A percentile compares a stretch with the other conserved stretches of the same genome.
Evolutionary conservation across 2,888 invertebrate genomes (phyloP).

Genomic region (Tortrix viridana): DNA sequence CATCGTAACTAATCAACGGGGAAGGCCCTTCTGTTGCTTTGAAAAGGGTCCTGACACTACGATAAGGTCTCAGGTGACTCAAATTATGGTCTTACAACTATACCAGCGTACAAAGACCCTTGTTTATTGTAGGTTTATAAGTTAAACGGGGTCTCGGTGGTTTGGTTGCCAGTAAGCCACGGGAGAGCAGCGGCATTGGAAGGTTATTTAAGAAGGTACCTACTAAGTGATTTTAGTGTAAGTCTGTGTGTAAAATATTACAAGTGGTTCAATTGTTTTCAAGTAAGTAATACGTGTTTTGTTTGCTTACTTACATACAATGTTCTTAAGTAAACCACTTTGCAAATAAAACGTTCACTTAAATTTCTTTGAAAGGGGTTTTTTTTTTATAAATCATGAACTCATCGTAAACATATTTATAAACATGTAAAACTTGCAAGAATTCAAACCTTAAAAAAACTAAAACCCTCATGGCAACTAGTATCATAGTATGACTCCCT

Average conservation of each 20-base stretch:
- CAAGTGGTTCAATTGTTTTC: background rate
- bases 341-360: too few relatives aligned
- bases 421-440: too few relatives aligned
- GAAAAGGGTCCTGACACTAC: constrained; percentile 35
- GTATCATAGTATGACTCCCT: too few relatives aligned
- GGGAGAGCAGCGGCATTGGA: constrained; percentile 1
- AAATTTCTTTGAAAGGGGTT: too few relatives aligned
- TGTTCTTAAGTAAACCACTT: too few relatives aligned
- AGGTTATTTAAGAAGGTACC: constrained; percentile 27
- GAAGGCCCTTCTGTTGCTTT: constrained; percentile 24
- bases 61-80: constrained; percentile 37
- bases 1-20: constrained; percentile 32
- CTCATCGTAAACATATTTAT: too few relatives aligned
- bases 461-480: too few relatives aligned
- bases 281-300: too few relatives aligned
- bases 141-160: background rate
- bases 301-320: too few relatives aligned
- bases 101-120: constrained; percentile 5
- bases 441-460: too few relatives aligned
- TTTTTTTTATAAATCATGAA: too few relatives aligned
- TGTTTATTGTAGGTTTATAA: too few relatives aligned
- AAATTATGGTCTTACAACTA: constrained; percentile 31
- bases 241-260: constrained; percentile 14
- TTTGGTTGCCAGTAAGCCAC: constrained; percentile 10
- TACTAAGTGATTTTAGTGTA: constrained; percentile 26